Evolutionary conservation across 2,113 vertebrate genomes (phyloP).

Genomic region (Centropus bengalensis): DNA sequence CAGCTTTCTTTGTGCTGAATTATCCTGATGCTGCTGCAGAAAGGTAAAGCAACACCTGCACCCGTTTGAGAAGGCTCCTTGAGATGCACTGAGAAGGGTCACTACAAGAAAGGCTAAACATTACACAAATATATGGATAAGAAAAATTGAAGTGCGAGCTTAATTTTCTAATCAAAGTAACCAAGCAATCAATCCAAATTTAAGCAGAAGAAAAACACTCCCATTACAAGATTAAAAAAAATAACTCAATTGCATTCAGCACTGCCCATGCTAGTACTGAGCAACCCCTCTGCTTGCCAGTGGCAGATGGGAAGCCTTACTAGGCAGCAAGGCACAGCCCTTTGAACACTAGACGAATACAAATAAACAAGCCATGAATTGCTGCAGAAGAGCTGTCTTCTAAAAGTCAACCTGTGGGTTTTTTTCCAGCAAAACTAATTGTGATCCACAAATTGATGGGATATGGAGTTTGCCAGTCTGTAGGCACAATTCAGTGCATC

Average conservation of each 20-base stretch:
- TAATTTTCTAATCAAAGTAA: background rate
- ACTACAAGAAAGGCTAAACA: background rate
- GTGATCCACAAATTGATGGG: background rate
- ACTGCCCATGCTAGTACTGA: background rate
- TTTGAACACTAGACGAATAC: background rate
- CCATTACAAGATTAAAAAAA: background rate
- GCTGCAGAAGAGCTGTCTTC: conserved; percentile 3
- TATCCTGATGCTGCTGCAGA: background rate
- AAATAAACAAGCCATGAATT: conserved; percentile 40
- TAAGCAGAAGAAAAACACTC: background rate
- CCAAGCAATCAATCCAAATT: background rate
- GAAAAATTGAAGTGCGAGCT: background rate
- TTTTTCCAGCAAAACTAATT: conserved; percentile 23
- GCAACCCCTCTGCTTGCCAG: background rate
- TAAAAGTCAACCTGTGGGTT: background rate
- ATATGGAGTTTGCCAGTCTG: background rate
- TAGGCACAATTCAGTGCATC: background rate
- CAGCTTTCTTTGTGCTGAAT: background rate
- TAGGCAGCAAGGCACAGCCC: background rate
- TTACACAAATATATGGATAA: background rate
- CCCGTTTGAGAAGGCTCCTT: background rate
- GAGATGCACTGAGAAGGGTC: background rate
- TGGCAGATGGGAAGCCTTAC: conserved; percentile 48
- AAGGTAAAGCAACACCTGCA: background rate
- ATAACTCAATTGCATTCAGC: background rate